Conservation (phyloP, 2,113 vertebrate species). For the Peucedramus taeniatus region DNA sequence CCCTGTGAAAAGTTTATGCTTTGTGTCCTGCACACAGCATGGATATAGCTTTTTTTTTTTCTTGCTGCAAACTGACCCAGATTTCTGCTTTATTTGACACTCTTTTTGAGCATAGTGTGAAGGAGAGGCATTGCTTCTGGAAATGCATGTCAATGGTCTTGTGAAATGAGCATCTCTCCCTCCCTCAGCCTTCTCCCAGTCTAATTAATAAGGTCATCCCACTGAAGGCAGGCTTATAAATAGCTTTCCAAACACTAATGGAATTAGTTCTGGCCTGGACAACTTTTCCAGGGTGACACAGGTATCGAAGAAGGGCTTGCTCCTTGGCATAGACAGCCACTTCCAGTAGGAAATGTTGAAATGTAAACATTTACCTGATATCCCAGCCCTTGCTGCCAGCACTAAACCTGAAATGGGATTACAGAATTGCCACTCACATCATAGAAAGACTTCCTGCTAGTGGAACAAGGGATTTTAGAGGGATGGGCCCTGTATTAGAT, state of each 20-base stretch:
- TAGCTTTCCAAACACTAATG: slow-evolving; percentile 58
- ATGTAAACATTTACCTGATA: slow-evolving; percentile 16
- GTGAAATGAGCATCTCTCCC: background rate
- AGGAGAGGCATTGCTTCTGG: background rate
- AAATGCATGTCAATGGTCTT: background rate
- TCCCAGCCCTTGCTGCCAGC: background rate
- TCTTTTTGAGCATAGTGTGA: background rate
- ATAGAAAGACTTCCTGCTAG: slow-evolving; percentile 5
- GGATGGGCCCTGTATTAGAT: background rate
- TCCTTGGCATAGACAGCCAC: background rate
- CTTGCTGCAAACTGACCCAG: background rate
- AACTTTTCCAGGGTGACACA: slow-evolving; percentile 51
- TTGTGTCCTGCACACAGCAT: background rate
- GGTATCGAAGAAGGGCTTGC: background rate
- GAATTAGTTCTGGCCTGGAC: slow-evolving; percentile 53
- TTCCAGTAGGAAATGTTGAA: slow-evolving; percentile 4
- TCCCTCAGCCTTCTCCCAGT: background rate
- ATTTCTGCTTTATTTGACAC: background rate
- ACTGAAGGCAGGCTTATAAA: slow-evolving; percentile 51
- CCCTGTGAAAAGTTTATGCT: background rate
- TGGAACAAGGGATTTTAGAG: slow-evolving; percentile 36
- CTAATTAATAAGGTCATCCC: slow-evolving; percentile 33
- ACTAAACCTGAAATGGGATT: slow-evolving; percentile 29
- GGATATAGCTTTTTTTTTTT: background rate
- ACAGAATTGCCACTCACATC: background rate